Conservation (phyloP, 2,113 vertebrate genomes). For the Sphaerodactylus townsendi region DNA sequence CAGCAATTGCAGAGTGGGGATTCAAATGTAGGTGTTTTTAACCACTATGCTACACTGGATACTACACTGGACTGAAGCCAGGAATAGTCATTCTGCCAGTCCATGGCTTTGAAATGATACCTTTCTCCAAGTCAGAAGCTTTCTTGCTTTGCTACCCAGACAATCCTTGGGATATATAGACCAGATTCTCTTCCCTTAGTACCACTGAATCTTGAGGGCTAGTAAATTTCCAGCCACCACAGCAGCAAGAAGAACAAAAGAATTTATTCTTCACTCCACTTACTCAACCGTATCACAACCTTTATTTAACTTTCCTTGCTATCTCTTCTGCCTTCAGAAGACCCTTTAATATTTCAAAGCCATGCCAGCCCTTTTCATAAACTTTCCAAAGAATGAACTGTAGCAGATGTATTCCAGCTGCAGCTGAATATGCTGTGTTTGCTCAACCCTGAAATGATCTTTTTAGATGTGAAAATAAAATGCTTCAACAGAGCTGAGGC, state of each 20-base stretch:
- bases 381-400: slow-evolving; percentile 70
- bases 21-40: no score
- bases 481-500: slow-evolving; percentile 63
- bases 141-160: background rate
- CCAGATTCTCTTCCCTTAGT: background rate
- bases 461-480: slow-evolving; percentile 74
- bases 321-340: slow-evolving; percentile 61
- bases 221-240: slow-evolving; percentile 14
- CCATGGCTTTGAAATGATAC: background rate
- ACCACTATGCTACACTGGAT: no score
- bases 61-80: background rate
- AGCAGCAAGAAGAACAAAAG: slow-evolving; percentile 44
- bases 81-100: no score
- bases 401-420: slow-evolving; percentile 69
- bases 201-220: background rate
- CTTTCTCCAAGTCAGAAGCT: background rate
- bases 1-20: no score
- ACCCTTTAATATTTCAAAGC: slow-evolving; percentile 69
- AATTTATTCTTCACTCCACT: slow-evolving; percentile 50
- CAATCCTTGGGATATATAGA: background rate
- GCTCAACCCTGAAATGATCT: slow-evolving; percentile 74
- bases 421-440: slow-evolving; percentile 68
- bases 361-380: slow-evolving; percentile 61
- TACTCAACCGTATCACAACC: slow-evolving; percentile 62
- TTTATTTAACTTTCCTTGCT: slow-evolving; percentile 67